These are phyloP conservation scores for Squalus acanthias DNA, from an alignment of 2,797 vertebrate species.

Conservation along the genomic window DNA sequence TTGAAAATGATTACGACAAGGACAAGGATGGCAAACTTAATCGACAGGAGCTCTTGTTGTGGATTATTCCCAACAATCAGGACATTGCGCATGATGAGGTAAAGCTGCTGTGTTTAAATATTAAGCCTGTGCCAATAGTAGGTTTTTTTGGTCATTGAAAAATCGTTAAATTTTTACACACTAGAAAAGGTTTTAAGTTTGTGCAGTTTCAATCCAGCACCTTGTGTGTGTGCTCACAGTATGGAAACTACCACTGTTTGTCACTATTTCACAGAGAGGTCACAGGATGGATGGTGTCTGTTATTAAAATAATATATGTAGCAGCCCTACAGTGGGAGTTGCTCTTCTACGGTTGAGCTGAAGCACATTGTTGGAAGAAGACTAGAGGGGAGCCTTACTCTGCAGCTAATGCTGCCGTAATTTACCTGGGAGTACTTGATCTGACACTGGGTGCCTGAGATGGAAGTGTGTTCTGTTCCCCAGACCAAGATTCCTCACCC, in stretches of 20 bases:
- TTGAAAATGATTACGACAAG: slow-evolving; percentile 87
- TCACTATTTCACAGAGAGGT: not conserved
- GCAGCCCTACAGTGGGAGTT: not conserved
- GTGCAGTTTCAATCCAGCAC: not conserved
- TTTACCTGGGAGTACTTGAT: not conserved
- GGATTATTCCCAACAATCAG: slow-evolving; percentile 90
- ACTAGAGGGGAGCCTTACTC: not conserved
- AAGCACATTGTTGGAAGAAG: not conserved
- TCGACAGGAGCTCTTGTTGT: slow-evolving; percentile 79
- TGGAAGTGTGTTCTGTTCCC: not conserved
- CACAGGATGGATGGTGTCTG: not conserved
- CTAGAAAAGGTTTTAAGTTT: not conserved
- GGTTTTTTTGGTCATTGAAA: not conserved
- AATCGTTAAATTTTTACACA: not conserved
- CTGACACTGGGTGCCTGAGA: not conserved
- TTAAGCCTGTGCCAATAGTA: not conserved
- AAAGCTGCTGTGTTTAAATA: slow-evolving; percentile 34
- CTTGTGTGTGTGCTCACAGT: not conserved
- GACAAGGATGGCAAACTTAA: slow-evolving; percentile 76
- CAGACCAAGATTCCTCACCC: not conserved
- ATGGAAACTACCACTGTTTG: not conserved
- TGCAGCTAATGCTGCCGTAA: not conserved
- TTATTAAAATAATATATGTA: not conserved
- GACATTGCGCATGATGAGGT: slow-evolving; percentile 91
- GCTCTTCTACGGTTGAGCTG: not conserved